Base-by-base conservation (phyloP, 2,113 vertebrate genomes). In the Lontra canadensis region DNA sequence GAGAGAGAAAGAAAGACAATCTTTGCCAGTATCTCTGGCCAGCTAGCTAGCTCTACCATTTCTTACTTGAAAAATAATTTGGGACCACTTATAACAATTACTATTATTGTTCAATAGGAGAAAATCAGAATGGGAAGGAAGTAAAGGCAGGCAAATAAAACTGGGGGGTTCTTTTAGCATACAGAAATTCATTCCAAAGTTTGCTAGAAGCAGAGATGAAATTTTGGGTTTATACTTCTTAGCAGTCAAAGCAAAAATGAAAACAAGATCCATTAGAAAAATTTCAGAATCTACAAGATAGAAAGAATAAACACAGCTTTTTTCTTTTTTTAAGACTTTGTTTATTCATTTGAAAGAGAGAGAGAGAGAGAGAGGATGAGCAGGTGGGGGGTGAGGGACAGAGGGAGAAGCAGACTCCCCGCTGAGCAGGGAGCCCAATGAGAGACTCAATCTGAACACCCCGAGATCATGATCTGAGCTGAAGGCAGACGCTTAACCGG, bases 51-150 rank as follows among this genome's bases (percentile, higher is more conserved):
- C 65, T 81, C 13, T 69, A 23, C n/a, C 10, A 87, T 81, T 86
- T 95, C 31, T 74, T 42, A 29, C 74, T 74, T 63, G 47, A 79
- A 92, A 95, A 82, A n/a, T n/a, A 21, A 86, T 74, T 92, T 81
- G 82, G 25, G 67, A 42, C 29, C 57, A 25, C 34, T 52, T 87
- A 36, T 14, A 76, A 87, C 91, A 78, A 47, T 61, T 34, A 91
- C n/a, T 61, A 7, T 55, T 52, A 7, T 74, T 55, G 20, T 96
- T 73, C 31, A 44, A 29, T 47, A 65, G 74, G 74, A 65, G 36
- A 18, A 89, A 69, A 49, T 59, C 36, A 89, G 49, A 55, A 55
- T 84, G 59, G 76, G 31, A 84, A 26, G 59, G 44, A 83, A 59
- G 23, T 7, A 36, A 25, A 39, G 59, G 78, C 59, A 29, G 36